Evolutionary conservation across 2,113 vertebrate species (phyloP).

Genomic region (Hippocampus comes): DNA sequence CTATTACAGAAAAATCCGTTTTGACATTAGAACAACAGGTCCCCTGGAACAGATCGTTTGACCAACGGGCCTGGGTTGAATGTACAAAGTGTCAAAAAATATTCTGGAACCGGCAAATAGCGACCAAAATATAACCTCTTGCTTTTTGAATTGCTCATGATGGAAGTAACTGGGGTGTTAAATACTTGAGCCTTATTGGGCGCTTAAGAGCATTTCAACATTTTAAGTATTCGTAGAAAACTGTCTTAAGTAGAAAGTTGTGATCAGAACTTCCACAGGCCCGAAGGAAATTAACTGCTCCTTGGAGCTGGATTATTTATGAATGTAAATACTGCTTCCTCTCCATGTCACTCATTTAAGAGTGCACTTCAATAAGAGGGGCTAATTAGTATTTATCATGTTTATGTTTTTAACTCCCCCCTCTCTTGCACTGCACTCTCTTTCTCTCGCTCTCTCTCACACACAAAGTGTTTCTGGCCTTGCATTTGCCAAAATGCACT

Average conservation of each 20-base stretch:
- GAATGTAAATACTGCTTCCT: conserved; percentile 64
- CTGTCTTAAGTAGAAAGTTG: conserved; percentile 24
- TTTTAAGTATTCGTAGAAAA: conserved; percentile 6
- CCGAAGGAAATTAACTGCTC: conserved; percentile 16
- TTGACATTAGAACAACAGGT: neutral
- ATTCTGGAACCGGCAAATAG: too few species aligned
- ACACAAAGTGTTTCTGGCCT: conserved; percentile 30
- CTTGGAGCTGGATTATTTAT: conserved; percentile 57
- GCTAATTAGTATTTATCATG: conserved; percentile 73
- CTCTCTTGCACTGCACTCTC: neutral
- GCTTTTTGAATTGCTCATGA: too few species aligned
- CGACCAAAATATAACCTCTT: too few species aligned
- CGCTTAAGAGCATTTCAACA: neutral
- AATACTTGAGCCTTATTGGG: neutral
- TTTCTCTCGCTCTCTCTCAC: conserved; percentile 2
- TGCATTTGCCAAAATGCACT: conserved; percentile 45
- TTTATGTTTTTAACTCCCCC: conserved; percentile 47
- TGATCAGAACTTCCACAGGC: conserved; percentile 14
- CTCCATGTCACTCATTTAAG: conserved; percentile 70
- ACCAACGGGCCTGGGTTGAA: neutral
- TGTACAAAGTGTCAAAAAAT: neutral
- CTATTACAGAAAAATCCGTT: neutral
- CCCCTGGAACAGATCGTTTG: neutral
- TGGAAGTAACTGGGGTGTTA: neutral
- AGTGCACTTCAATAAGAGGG: conserved; percentile 70